Evolutionary conservation across 2,113 vertebrate species (phyloP), one percentile per base, ranked within the genome.

Genomic region (Gopherus evgoodei): DNA sequence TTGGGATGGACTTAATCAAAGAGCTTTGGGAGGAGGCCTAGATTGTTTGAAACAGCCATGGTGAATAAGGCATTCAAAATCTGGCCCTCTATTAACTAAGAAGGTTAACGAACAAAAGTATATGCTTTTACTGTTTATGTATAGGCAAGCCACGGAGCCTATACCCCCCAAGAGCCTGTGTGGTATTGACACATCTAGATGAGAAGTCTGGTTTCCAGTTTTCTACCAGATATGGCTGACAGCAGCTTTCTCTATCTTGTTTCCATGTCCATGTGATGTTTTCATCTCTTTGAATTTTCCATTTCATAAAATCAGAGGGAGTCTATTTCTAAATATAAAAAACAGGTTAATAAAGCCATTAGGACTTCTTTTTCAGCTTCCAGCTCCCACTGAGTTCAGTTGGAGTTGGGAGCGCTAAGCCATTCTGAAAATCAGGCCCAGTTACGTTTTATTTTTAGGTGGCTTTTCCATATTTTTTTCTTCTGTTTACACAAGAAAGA

Each of bases 401-500:
- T 44, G 88, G 86, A 94, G 76, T 0, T 47, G 38, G 65, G 53
- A 12, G 17, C 87, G 49, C 19, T 86, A 35, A 35, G 25, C 81
- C 25, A 25, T 91, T 94, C 90, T 92, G 81, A 93, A 93, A 91
- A 93, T 95, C 78, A 93, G 62, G 57, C 78, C 5, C 13, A 13
- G 62, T 82, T 82, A 80, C 42, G 19, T 93, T 95, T 95, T 50
- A 9, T 54, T 75, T 47, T 54, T 50, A 95, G 53, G 24, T 44
- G 24, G 12, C 72, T 90, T 94, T 95, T 84, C 53, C 35, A 47
- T 81, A 11, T 81, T 83, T 93, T 96, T 94, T 86, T 35, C 56
- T 62, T 22, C 76, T 5, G 57, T 95, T 96, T 93, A 50, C 90
- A 88, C 87, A 29, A 31, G 57, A 6, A 75, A 75, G 83, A 92